These are phyloP conservation scores for Cylloceria caligata DNA, from an alignment of 2,888 invertebrate species.

Conservation along the genomic window DNA sequence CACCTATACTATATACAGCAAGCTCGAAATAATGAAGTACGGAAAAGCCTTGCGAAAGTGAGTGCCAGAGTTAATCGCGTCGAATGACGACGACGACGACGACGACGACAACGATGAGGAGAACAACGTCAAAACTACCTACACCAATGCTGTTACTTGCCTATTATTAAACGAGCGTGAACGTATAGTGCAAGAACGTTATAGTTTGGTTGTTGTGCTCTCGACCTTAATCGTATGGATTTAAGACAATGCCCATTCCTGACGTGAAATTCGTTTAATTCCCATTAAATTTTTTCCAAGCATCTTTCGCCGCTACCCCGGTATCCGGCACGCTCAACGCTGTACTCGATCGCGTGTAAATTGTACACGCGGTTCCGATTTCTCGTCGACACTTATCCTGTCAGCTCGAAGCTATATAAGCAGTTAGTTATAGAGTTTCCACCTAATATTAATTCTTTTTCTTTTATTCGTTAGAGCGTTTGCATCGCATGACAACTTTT, in stretches of 20 bases:
- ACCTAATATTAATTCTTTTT: slow-evolving; percentile 11
- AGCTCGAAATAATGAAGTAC: slow-evolving; percentile 14
- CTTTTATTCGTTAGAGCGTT: background rate
- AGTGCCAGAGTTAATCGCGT: slow-evolving; percentile 2
- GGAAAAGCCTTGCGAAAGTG: slow-evolving; percentile 58
- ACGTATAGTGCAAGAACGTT: slow-evolving; percentile 31
- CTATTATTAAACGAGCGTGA: slow-evolving; percentile 45
- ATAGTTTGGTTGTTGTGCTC: slow-evolving; percentile 22
- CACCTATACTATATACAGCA: background rate
- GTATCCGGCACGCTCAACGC: slow-evolving; percentile 55
- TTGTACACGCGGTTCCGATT: slow-evolving; percentile 43
- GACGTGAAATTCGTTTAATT: slow-evolving; percentile 79
- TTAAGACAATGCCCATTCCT: slow-evolving; percentile 78
- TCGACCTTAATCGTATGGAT: slow-evolving; percentile 70
- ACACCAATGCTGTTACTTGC: slow-evolving; percentile 46
- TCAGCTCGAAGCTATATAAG: background rate
- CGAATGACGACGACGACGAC: slow-evolving; percentile 1
- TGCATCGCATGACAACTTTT: background rate
- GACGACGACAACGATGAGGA: slow-evolving; percentile 3
- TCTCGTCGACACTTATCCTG: slow-evolving; percentile 55
- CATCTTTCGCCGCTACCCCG: slow-evolving; percentile 53
- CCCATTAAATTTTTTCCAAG: slow-evolving; percentile 74
- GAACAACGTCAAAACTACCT: background rate
- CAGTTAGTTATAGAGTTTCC: slow-evolving; percentile 4
- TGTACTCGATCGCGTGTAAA: slow-evolving; percentile 40